These are phyloP conservation scores for Drosophila erecta DNA, from an alignment of 1,140 invertebrate genomes.

Conservation along the genomic window DNA sequence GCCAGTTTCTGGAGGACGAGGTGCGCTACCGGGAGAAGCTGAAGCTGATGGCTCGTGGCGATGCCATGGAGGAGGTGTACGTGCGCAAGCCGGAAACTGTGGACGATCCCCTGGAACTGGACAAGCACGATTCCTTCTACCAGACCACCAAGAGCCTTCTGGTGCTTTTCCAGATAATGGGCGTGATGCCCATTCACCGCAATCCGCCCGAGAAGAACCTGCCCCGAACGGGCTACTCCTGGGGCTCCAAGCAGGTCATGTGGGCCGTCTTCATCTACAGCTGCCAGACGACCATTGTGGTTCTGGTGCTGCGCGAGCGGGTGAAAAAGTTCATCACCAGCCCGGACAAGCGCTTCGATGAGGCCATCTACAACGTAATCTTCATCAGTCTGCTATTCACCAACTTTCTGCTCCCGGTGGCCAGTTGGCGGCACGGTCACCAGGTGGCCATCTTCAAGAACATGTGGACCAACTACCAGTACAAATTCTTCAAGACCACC, in stretches of 20 bases:
- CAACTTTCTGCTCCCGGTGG: constrained; percentile 88
- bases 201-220: constrained; percentile 85
- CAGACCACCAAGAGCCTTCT: constrained; percentile 88
- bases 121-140: constrained; percentile 88
- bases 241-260: constrained; percentile 86
- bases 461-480: constrained; percentile 90
- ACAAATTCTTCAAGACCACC: constrained; percentile 88
- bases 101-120: constrained; percentile 84
- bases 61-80: constrained; percentile 65
- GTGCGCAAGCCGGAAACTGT: constrained; percentile 73
- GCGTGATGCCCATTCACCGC: constrained; percentile 89
- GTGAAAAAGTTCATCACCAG: constrained; percentile 86
- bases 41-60: constrained; percentile 63
- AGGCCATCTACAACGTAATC: constrained; percentile 89
- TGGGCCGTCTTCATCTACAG: constrained; percentile 87
- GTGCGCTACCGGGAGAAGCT: constrained; percentile 76
- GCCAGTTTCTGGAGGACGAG: constrained; percentile 82
- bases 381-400: constrained; percentile 89
- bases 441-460: constrained; percentile 90
- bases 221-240: constrained; percentile 86
- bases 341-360: constrained; percentile 88
- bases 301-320: constrained; percentile 86
- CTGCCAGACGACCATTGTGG: constrained; percentile 86
- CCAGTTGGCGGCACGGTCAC: constrained; percentile 88
- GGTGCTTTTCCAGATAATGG: constrained; percentile 89